Evolutionary conservation across 2,113 vertebrate species (phyloP), one percentile per base, ranked within the genome.

Genomic region (Sisor rabdophorus): DNA sequence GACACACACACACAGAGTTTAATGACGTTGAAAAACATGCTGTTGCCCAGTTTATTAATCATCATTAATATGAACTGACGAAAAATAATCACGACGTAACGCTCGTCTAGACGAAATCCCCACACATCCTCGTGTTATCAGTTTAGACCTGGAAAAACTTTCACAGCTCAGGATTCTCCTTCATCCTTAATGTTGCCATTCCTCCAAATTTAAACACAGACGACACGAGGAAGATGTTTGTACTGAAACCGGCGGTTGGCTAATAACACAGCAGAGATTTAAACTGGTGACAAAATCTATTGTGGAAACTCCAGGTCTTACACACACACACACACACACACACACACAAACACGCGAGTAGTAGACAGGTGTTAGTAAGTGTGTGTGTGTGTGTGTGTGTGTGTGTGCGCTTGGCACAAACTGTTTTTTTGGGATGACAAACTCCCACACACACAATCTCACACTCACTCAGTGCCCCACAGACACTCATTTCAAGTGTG

Each of bases 401-500:
- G 59, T 61, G 28, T 61, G 26, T 32, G 59, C 9, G 28, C n/a
- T n/a, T n/a, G n/a, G n/a, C n/a, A n/a, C n/a, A n/a, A n/a, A n/a
- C 4, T 55, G 56, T 32, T n/a, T 20, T 15, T 48, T 32, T 65
- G 50, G 36, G 53, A 8, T 70, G 40, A 52, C 52, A 50, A 12
- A 47, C 54, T 26, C 48, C 11, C 6, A 47, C 63, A 48, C 63
- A 28, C 20, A 68, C 67, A 78, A 40, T 8, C 58, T 52, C 54
- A 28, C 50, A 26, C 22, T 48, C n/a, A n/a, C 67, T 52, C 48
- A 30, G 48, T 69, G 67, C 67, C 47, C 48, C 67, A 69, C 24
- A 52, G 48, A 20, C 67, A 69, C 48, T 69, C 67, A 69, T 52
- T 74, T 11, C 36, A 26, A 17, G 73, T 75, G 79, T 61, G 73